Conservation (phyloP, 2,888 invertebrate genomes). For the Epirrhoe alternata region DNA sequence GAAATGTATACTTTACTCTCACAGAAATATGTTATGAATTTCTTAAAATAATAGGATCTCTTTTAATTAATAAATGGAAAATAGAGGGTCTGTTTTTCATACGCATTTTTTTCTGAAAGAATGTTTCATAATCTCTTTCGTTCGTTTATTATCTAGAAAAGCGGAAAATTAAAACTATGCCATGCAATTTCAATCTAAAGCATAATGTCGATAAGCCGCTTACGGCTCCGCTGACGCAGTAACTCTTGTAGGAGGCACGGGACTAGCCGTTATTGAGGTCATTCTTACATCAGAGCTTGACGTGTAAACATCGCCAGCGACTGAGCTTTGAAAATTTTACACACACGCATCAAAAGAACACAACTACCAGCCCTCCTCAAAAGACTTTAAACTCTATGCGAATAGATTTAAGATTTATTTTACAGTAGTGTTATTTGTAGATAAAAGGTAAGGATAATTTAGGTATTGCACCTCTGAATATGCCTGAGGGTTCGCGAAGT, state of each 20-base stretch:
- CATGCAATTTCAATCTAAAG: not conserved
- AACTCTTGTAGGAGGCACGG: constrained; percentile 15
- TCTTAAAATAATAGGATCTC: too few species aligned
- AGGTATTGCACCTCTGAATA: constrained; percentile 53
- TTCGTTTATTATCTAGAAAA: not conserved
- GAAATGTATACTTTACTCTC: not conserved
- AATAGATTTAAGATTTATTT: not conserved
- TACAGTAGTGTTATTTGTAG: constrained; percentile 11
- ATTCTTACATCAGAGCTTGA: constrained; percentile 50
- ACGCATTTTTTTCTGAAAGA: too few species aligned
- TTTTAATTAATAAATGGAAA: too few species aligned
- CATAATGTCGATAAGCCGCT: not conserved
- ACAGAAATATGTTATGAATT: too few species aligned
- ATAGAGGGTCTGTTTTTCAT: too few species aligned
- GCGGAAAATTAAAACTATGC: not conserved
- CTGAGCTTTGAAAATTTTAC: constrained; percentile 46
- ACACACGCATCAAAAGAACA: constrained; percentile 31
- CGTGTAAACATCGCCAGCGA: constrained; percentile 49
- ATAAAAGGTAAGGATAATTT: constrained; percentile 16
- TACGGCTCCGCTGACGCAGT: constrained; percentile 9
- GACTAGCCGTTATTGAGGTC: constrained; percentile 51
- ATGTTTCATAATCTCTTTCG: not conserved
- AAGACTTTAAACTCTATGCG: constrained; percentile 9
- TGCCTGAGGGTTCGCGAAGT: constrained; percentile 52
- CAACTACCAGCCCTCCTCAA: constrained; percentile 12